Base-by-base conservation (phyloP, 2,888 invertebrate genomes). In the Rhopalosiphum nymphaeae region DNA sequence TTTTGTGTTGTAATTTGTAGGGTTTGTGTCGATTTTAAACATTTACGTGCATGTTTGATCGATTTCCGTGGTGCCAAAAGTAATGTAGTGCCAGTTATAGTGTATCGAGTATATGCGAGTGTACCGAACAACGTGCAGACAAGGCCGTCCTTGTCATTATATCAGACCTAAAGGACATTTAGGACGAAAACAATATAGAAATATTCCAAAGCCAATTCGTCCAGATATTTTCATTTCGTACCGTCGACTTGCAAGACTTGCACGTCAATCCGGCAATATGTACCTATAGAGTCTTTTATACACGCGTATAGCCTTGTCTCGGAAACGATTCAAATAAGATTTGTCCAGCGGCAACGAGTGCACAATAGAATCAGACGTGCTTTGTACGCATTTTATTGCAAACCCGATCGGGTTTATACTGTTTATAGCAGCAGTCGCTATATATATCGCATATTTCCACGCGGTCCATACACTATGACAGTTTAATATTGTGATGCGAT, bases 81-180 rank as follows among this genome's bases (percentile, higher is more conserved):
- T 78, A 42, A 4, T 36, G 78, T 36, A 36, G 36, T 78, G 78
- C 21, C 78, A 78, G 21, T 21, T 53, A 46, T 46, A 53, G 78
- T 26, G n/a, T 56, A 57, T 46, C 29, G 36, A n/a, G 53, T 21
- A 78, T 36, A 78, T 67, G 67, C n/a, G 25, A 86, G 57, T 87
- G 87, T 46, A 49, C 61, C 26, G 92, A 92, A 92, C 56, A 16
- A 3, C 67, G 11, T 36, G 67, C 11, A 42, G 88, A 88, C 92
- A 92, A 92, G 88, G 92, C 49, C 92, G 92, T 67, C 92, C 92
- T 92, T 92, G 88, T 88, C 92, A 49, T 87, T 29, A 25, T 36
- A 36, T 46, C 86, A 21, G 57, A 61, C 36, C 9, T 67, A 92
- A 88, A 92, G 88, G 92, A 88, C 87, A 49, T 87, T 87, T 67